phyloP scores from a whole-genome alignment of 2,113 vertebrate species.

The Indicator indicator region DNA sequence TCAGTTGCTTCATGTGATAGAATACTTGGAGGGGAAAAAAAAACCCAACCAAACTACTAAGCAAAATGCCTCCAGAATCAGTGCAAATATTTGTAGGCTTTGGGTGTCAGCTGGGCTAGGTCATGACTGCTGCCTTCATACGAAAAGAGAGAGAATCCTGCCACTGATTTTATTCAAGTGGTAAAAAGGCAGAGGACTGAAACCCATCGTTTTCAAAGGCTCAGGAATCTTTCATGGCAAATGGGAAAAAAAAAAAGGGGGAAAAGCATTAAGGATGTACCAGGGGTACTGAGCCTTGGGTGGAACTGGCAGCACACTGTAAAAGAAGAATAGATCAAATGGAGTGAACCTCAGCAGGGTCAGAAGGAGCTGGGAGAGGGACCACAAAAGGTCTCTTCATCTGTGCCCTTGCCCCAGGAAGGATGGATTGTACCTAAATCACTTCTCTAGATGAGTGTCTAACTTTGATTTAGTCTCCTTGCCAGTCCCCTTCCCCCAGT shows the following conservation, averaged over 20 bases:
- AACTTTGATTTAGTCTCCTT: background rate
- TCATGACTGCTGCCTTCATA: background rate
- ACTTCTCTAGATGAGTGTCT: background rate
- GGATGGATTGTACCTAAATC: background rate
- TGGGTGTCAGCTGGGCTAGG: background rate
- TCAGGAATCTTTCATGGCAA: background rate
- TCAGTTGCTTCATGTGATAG: background rate
- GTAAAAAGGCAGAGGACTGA: background rate
- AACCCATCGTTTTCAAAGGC: background rate
- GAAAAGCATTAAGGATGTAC: background rate
- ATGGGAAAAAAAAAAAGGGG: background rate
- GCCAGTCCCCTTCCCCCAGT: background rate
- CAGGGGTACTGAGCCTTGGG: background rate
- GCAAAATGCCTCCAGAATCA: background rate
- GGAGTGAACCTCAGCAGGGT: background rate
- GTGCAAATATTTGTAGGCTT: background rate
- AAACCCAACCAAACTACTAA: too few relatives aligned
- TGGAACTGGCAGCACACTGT: background rate
- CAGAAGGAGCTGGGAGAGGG: background rate
- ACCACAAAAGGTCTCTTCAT: background rate
- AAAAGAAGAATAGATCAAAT: background rate
- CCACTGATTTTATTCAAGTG: background rate
- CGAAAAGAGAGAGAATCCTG: background rate
- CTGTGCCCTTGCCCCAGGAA: background rate
- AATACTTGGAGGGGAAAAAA: background rate